Percentiles rank a stretch among this genome's conserved stretches.
phyloP scores from a whole-genome alignment of 1,140 invertebrate species.

The Teleogryllus occipitalis region DNA sequence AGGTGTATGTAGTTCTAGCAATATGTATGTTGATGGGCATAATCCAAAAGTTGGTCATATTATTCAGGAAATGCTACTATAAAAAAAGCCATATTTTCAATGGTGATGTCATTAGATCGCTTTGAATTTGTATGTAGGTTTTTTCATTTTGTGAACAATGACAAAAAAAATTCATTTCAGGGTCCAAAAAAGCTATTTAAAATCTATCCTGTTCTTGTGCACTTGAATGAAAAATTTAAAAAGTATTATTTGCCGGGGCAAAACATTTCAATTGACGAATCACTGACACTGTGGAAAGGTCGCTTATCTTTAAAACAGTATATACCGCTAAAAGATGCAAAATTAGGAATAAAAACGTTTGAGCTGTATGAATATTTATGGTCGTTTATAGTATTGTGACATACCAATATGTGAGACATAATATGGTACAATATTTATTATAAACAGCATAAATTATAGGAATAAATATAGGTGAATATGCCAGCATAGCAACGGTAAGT shows the following conservation, averaged over 20 bases:
- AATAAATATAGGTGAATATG: too few species aligned
- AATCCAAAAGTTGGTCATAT: neutral
- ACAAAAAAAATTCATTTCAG: neutral
- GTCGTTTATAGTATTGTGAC: neutral
- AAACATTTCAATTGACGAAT: neutral
- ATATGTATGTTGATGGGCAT: neutral
- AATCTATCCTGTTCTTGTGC: neutral
- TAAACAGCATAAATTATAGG: too few species aligned
- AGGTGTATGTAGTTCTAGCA: neutral
- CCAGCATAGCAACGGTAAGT: too few species aligned
- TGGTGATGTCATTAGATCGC: neutral
- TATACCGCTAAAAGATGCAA: neutral
- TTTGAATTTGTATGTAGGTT: neutral
- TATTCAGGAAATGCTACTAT: neutral
- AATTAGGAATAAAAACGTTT: neutral
- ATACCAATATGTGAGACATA: too few species aligned
- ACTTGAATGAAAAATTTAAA: slow-evolving; percentile 8
- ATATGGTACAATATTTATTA: too few species aligned
- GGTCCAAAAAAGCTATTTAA: neutral
- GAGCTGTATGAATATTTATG: neutral
- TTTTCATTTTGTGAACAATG: neutral
- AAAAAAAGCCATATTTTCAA: neutral
- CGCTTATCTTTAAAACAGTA: too few species aligned
- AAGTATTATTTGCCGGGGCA: neutral
- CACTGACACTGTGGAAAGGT: neutral